These are phyloP conservation scores for Peromyscus maniculatus DNA, from an alignment of 2,113 vertebrate species.

Conservation along the genomic window DNA sequence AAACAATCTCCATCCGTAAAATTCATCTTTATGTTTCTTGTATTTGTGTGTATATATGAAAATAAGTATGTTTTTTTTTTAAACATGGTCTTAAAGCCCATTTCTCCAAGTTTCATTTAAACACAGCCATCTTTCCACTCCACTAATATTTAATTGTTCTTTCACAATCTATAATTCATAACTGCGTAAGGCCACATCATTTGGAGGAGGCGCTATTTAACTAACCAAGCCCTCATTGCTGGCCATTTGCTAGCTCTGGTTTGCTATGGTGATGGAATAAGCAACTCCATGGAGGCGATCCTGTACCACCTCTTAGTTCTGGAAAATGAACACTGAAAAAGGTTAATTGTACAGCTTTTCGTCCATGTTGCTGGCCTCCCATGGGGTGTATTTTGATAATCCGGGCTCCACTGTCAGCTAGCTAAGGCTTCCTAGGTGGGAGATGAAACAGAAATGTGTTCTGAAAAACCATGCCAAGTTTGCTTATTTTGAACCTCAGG, in stretches of 20 bases:
- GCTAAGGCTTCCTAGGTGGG: not conserved
- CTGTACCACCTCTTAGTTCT: not conserved
- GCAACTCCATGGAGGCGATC: accelerated
- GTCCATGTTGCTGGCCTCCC: accelerated
- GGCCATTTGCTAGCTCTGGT: not conserved
- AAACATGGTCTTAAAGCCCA: not conserved
- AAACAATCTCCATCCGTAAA: not conserved
- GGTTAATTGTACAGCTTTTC: not conserved
- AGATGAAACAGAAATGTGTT: not conserved
- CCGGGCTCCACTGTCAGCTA: not conserved
- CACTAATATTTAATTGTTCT: not conserved
- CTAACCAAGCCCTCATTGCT: not conserved
- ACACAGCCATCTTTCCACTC: not conserved
- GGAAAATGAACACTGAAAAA: not conserved
- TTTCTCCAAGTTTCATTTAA: not conserved
- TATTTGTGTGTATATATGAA: not conserved
- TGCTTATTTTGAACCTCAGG: not conserved
- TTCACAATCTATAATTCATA: not conserved
- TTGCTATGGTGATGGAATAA: too few species aligned
- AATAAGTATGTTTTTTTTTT: not conserved
- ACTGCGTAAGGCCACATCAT: not conserved
- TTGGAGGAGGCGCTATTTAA: not conserved
- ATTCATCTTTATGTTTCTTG: not conserved
- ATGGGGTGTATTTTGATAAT: not conserved
- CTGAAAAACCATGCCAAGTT: not conserved